phyloP scores from a whole-genome alignment of 2,888 invertebrate genomes.

The Anagyrus pseudococci region DNA sequence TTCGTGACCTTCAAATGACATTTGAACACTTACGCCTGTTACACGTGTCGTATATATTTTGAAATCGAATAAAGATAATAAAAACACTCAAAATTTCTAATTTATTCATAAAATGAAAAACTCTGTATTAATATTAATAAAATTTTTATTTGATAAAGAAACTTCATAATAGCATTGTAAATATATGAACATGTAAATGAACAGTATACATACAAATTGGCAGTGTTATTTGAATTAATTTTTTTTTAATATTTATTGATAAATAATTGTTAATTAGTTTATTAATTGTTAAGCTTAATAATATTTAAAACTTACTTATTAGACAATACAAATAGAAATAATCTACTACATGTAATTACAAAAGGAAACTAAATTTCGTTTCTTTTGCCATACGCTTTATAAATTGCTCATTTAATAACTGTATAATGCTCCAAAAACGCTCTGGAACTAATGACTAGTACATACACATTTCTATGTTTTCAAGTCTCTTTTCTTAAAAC shows the following conservation, averaged over 20 bases:
- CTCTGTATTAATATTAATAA: not conserved
- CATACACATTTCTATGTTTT: conserved; percentile 36
- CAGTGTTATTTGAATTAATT: conserved; percentile 35
- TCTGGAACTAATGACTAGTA: conserved; percentile 42
- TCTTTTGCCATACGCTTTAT: conserved; percentile 23
- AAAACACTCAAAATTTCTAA: not conserved
- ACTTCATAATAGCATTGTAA: not conserved
- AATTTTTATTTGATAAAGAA: no score
- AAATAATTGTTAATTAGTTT: not conserved
- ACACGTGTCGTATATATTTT: no score
- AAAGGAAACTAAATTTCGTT: not conserved
- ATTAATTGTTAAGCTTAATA: not conserved
- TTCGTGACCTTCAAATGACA: not conserved
- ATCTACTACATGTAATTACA: not conserved
- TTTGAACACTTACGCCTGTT: no score
- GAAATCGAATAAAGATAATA: no score
- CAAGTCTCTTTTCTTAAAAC: conserved; percentile 28
- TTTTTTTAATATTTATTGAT: no score
- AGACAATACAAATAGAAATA: not conserved
- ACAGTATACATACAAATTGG: conserved; percentile 33
- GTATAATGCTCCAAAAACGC: conserved; percentile 31
- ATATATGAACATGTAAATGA: conserved; percentile 18
- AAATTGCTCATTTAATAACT: conserved; percentile 23
- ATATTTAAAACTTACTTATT: not conserved
- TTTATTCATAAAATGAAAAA: not conserved